phyloP scores from a whole-genome alignment of 2,113 vertebrate genomes.

The Malurus melanocephalus region DNA sequence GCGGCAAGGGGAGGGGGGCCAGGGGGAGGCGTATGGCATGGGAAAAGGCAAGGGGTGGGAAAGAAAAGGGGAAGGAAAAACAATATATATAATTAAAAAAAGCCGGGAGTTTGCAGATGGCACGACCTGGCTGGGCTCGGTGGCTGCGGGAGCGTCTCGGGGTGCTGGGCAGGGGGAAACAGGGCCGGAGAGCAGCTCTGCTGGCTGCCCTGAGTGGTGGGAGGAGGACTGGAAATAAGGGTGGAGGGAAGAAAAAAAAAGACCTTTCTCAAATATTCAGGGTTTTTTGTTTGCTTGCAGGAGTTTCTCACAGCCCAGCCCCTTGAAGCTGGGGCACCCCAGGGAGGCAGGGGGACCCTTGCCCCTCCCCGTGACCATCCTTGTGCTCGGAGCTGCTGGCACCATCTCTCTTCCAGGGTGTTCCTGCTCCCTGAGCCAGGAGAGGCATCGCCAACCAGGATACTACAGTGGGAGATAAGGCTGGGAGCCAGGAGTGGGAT shows the following conservation, averaged over 20 bases:
- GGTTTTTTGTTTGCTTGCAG: rapidly evolving
- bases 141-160: neutral
- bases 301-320: neutral
- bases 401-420: neutral
- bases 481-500: neutral
- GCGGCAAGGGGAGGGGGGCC: neutral
- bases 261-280: neutral
- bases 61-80: neutral
- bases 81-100: neutral
- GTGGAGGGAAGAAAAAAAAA: neutral
- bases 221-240: neutral
- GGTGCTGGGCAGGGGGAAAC: neutral
- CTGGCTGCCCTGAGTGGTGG: neutral
- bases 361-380: rapidly evolving
- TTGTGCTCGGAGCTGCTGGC: neutral
- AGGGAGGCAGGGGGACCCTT: neutral
- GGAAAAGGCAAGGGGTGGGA: neutral
- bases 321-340: neutral
- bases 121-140: neutral
- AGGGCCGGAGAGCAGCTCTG: neutral
- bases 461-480: neutral
- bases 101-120: neutral
- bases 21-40: neutral
- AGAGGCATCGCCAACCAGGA: neutral
- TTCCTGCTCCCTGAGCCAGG: neutral